Evolutionary conservation across 2,113 vertebrate species (phyloP).

Genomic region (Procapra przewalskii): DNA sequence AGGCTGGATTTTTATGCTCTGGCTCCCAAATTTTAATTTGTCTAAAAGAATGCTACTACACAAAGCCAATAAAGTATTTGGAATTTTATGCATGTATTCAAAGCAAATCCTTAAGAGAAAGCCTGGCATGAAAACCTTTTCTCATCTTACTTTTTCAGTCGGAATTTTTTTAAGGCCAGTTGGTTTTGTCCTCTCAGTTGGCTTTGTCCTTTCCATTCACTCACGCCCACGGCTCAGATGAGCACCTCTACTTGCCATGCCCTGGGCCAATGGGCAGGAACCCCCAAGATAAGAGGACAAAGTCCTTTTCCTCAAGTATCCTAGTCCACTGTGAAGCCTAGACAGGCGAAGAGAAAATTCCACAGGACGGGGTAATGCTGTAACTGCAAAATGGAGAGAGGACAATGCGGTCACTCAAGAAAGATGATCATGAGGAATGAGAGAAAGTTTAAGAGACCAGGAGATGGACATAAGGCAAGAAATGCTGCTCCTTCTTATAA

Average conservation of each 20-base stretch:
- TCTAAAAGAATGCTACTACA: background rate
- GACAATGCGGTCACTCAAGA: background rate
- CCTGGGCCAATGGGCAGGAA: background rate
- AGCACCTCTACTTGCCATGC: background rate
- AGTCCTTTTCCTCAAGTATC: background rate
- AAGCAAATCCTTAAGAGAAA: background rate
- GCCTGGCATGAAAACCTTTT: background rate
- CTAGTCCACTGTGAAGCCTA: background rate
- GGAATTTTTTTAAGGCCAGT: background rate
- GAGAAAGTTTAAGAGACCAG: background rate
- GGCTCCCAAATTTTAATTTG: background rate
- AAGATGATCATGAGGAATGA: background rate
- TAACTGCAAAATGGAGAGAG: background rate
- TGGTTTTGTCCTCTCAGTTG: background rate
- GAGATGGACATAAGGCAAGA: background rate
- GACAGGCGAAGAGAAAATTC: background rate
- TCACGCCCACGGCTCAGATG: background rate
- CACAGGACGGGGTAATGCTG: background rate
- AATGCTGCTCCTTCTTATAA: background rate
- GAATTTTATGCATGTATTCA: background rate
- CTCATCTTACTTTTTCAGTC: background rate
- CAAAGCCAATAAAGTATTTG: background rate
- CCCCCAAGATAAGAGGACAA: background rate
- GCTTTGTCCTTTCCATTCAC: background rate
- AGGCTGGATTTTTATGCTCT: background rate